phyloP scores from a whole-genome alignment of 1,140 invertebrate species.

The Euwallacea fornicatus region DNA sequence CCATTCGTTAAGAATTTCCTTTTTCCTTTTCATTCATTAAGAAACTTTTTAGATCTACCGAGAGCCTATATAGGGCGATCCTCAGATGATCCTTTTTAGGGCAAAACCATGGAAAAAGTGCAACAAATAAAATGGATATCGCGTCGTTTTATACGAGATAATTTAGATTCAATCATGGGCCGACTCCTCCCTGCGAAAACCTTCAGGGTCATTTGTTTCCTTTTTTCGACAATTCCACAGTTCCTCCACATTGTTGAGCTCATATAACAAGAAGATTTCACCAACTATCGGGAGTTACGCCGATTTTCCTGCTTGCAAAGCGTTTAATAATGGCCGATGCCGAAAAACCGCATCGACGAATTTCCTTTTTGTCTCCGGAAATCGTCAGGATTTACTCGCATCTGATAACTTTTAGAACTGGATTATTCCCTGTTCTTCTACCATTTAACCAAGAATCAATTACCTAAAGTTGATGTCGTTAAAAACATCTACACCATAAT shows the following conservation, averaged over 20 bases:
- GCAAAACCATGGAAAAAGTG: too few species aligned
- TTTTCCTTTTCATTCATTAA: too few species aligned
- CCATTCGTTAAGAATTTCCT: too few species aligned
- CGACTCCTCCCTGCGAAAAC: slow-evolving; percentile 2
- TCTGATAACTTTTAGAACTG: not conserved
- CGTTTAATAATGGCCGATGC: slow-evolving; percentile 50
- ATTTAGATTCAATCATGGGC: slow-evolving; percentile 21
- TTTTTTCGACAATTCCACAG: slow-evolving; percentile 3
- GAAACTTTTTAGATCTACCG: too few species aligned
- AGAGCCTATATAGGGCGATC: too few species aligned
- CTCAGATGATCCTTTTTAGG: too few species aligned
- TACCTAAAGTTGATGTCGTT: too few species aligned
- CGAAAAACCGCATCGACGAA: slow-evolving; percentile 41
- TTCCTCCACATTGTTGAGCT: slow-evolving; percentile 41
- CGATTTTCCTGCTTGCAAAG: slow-evolving; percentile 51
- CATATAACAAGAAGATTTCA: slow-evolving; percentile 49
- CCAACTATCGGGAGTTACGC: slow-evolving; percentile 47
- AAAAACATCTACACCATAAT: slow-evolving; percentile 10
- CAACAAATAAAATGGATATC: too few species aligned
- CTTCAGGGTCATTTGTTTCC: slow-evolving; percentile 24
- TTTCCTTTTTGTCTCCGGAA: slow-evolving; percentile 38
- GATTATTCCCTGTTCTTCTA: too few species aligned
- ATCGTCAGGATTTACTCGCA: slow-evolving; percentile 18
- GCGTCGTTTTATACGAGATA: slow-evolving; percentile 2
- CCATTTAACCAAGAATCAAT: too few species aligned